A percentile compares a stretch with the other conserved stretches of the same genome.
These are phyloP conservation scores for Megathymus violae DNA, from an alignment of 1,140 invertebrate species.

Conservation along the genomic window DNA sequence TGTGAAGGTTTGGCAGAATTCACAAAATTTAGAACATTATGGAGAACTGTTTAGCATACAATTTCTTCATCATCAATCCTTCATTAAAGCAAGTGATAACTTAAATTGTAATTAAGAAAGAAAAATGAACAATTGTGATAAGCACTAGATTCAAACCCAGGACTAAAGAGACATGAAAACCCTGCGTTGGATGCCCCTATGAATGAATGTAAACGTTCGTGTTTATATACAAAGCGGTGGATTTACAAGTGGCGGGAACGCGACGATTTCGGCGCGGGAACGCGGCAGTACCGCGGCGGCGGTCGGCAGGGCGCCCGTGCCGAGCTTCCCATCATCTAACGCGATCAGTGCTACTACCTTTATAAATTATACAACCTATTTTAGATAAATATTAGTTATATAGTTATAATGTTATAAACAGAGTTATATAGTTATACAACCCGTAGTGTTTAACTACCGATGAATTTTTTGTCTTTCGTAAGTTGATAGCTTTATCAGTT, in stretches of 20 bases:
- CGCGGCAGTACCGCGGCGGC: conserved; percentile 26
- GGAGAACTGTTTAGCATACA: no score
- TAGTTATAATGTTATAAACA: conserved; percentile 22
- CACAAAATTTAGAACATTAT: no score
- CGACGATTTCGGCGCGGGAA: conserved; percentile 1
- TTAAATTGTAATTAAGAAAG: no score
- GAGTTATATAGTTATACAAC: conserved; percentile 29
- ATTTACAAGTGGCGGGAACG: conserved; percentile 1
- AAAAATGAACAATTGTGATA: no score
- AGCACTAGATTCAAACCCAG: no score
- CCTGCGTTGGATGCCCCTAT: no score
- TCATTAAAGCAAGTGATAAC: no score
- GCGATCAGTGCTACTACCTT: conserved; percentile 4
- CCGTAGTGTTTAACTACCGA: conserved; percentile 27
- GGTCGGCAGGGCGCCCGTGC: conserved; percentile 18
- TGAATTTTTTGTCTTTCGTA: conserved; percentile 20
- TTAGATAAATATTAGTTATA: conserved; percentile 32
- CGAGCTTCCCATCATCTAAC: not conserved
- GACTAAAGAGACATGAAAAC: no score
- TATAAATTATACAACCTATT: conserved; percentile 29
- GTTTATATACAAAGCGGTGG: not conserved
- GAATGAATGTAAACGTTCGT: no score
- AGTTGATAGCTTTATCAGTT: not conserved
- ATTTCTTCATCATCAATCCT: no score
- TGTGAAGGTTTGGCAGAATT: no score